A percentile compares a stretch with the other conserved stretches of the same genome.
phyloP scores from a whole-genome alignment of 2,113 vertebrate genomes.

The Rhombomys opimus region DNA sequence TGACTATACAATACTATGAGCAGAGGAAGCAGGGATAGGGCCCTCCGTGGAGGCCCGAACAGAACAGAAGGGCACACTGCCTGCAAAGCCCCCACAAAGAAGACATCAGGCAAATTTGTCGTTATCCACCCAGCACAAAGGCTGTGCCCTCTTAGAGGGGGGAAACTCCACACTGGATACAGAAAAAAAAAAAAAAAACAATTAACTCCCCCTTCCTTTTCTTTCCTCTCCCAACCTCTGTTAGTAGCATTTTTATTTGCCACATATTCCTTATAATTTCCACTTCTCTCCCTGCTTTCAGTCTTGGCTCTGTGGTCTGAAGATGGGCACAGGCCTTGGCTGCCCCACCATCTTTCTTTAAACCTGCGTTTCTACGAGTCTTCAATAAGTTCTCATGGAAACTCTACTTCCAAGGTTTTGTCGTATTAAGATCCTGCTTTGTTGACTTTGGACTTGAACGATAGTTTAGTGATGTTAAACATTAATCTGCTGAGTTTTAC shows the following conservation, averaged over 20 bases:
- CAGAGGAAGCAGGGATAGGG: not conserved
- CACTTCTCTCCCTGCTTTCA: not conserved
- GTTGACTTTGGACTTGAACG: not conserved
- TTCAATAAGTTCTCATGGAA: not conserved
- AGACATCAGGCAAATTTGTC: not conserved
- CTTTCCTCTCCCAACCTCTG: not conserved
- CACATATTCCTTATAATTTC: not conserved
- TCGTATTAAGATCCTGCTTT: not conserved
- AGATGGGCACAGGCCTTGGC: not conserved
- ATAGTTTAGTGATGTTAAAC: not conserved
- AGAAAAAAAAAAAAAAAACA: no score
- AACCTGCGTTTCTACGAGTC: not conserved
- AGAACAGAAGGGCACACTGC: not conserved
- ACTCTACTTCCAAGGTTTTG: not conserved
- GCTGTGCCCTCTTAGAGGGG: not conserved
- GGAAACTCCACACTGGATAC: not conserved
- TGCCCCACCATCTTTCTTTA: not conserved
- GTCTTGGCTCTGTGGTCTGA: not conserved
- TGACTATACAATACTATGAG: not conserved
- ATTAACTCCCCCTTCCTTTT: no score
- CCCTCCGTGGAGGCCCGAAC: not conserved
- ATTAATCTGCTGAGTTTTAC: not conserved
- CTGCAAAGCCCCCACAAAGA: not conserved
- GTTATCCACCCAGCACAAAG: not conserved
- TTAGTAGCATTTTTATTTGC: not conserved